phyloP scores from a whole-genome alignment of 1,140 invertebrate genomes.

The Drosophila insularis region DNA sequence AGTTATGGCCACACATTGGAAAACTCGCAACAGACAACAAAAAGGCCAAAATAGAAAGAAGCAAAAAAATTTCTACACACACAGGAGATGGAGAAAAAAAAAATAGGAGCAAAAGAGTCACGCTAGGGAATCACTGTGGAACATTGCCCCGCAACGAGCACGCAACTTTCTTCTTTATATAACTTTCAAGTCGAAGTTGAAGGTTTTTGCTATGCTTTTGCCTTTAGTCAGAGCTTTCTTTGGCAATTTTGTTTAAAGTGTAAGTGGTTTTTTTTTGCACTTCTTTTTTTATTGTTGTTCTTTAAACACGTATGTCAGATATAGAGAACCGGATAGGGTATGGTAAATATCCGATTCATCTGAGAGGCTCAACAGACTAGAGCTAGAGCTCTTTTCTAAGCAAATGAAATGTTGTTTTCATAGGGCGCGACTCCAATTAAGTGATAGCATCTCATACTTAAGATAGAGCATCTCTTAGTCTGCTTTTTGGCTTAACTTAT shows the following conservation, averaged over 20 bases:
- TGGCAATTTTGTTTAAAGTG: not conserved
- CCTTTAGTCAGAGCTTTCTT: conserved; percentile 60
- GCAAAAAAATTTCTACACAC: not conserved
- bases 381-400: too few relatives aligned
- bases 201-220: conserved; percentile 39
- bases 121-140: not conserved
- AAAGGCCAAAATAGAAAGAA: conserved; percentile 5
- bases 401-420: too few relatives aligned
- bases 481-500: not conserved
- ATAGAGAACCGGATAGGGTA: too few relatives aligned
- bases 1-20: conserved; percentile 51
- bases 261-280: not conserved
- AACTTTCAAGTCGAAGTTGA: conserved; percentile 5
- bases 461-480: not conserved
- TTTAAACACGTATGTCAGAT: not conserved
- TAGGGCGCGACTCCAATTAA: too few relatives aligned
- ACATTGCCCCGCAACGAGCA: conserved; percentile 1
- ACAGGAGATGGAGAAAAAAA: not conserved
- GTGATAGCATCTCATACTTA: not conserved
- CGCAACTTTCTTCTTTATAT: conserved; percentile 4
- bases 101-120: not conserved
- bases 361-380: too few relatives aligned
- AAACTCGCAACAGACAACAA: conserved; percentile 5
- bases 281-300: not conserved
- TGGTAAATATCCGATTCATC: too few relatives aligned